Evolutionary conservation across 1,140 invertebrate genomes (phyloP), one percentile per base, ranked within the genome.

Genomic region (Brevipalpus yothersi): DNA sequence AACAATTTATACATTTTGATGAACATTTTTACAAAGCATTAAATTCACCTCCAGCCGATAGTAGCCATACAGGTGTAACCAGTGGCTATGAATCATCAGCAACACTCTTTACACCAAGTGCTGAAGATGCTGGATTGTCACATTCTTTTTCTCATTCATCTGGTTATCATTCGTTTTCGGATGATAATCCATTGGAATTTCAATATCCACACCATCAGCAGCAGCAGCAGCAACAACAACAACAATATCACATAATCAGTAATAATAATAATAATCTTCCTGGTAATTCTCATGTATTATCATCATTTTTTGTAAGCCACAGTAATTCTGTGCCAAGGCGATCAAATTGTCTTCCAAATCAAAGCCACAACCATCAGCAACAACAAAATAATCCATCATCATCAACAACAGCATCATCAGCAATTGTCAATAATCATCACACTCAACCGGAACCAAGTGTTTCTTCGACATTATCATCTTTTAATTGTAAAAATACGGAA

Each of bases 101-200:
- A 4, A 65, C 65, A 15, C 58, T 65, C 9, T 60, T 45, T 41
- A 62, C 64, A 19, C 64, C 64, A 4, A 62, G 49, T 53, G 58
- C 62, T 11, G 64, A 64, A 41, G 59, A 45, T 51, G 58, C 59
- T 40, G 61, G 63, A 31, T 54, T 66, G 41, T 59, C 66, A 7
- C 66, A 66, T 59, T 64, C 64, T 12, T 45, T 66, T 2, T 66
- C 66, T 9, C 66, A 65, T 41, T 63, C 63, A 49, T 66, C 66
- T 11, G 66, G 66, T 8, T 66, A 66, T 59, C 63, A 66, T 43
- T 66, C 65, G 9, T 63, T 66, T 41, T 61, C 62, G 0, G 66
- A 66, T n/a, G 66, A 66, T 43, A 21, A 56, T 56, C 10, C 15
- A 17, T 17, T 21, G 17, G 21, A 11, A 21, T 12, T 19, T 55